Evolutionary conservation across 2,113 vertebrate species (phyloP).

Genomic region (Sinocyclocheilus rhinocerous): DNA sequence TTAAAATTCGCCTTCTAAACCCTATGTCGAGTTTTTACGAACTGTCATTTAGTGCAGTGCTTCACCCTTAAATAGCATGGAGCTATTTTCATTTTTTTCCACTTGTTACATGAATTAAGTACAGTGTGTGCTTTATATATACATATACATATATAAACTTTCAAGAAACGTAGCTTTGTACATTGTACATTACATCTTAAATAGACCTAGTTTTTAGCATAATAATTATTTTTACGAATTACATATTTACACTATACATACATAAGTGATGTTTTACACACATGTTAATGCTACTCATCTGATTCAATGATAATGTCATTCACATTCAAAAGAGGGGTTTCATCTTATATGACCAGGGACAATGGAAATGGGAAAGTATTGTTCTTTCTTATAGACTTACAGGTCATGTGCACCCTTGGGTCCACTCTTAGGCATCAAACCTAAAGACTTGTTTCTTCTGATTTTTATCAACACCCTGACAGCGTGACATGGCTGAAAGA

Average conservation of each 20-base stretch:
- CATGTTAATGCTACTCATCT: background rate
- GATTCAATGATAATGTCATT: background rate
- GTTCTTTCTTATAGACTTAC: slow-evolving; percentile 51
- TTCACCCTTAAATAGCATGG: background rate
- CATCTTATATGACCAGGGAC: slow-evolving; percentile 47
- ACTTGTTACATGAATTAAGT: background rate
- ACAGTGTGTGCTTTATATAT: background rate
- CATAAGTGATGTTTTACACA: background rate
- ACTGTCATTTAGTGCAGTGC: background rate
- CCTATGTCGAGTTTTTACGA: slow-evolving; percentile 1
- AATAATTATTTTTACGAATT: background rate
- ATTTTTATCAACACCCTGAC: slow-evolving; percentile 66
- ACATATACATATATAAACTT: background rate
- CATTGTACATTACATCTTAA: background rate
- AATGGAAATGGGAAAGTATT: slow-evolving; percentile 43
- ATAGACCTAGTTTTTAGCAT: background rate
- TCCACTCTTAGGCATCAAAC: slow-evolving; percentile 49
- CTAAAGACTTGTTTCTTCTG: slow-evolving; percentile 51
- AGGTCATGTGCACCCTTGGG: slow-evolving; percentile 49
- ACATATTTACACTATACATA: background rate
- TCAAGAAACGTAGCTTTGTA: background rate
- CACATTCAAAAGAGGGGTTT: background rate
- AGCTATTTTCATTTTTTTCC: background rate
- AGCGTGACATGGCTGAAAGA: slow-evolving; percentile 70
- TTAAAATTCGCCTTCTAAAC: slow-evolving; percentile 5